These are phyloP conservation scores for Phortica okadai DNA, from an alignment of 2,888 invertebrate genomes.

Conservation along the genomic window DNA sequence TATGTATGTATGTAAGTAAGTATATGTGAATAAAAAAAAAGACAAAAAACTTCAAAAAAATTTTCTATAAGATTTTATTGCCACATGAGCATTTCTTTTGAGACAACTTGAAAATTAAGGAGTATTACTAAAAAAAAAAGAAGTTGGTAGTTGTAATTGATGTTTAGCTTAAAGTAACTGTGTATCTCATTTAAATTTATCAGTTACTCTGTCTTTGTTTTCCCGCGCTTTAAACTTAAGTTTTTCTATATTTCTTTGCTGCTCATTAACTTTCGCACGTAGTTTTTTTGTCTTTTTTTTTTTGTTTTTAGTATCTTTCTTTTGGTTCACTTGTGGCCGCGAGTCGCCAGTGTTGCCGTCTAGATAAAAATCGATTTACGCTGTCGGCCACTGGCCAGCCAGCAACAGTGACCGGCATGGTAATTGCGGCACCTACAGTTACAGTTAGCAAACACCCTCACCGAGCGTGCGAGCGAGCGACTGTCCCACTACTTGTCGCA, in stretches of 20 bases:
- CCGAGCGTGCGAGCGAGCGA: not conserved
- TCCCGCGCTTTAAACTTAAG: slow-evolving; percentile 58
- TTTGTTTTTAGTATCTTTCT: not conserved
- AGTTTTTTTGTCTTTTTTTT: slow-evolving; percentile 34
- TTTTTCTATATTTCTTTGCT: slow-evolving; percentile 56
- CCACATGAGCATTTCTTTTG: slow-evolving; percentile 62
- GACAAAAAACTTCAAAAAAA: not conserved
- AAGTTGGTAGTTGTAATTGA: not conserved
- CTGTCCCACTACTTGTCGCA: slow-evolving; percentile 23
- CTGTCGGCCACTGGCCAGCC: slow-evolving; percentile 58
- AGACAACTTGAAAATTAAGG: too few relatives aligned
- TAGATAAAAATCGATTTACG: slow-evolving; percentile 72
- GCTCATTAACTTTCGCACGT: slow-evolving; percentile 67
- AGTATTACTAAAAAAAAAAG: not conserved
- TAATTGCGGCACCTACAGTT: not conserved
- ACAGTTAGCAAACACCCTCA: not conserved
- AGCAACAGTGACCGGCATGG: not conserved
- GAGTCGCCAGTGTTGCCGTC: slow-evolving; percentile 31
- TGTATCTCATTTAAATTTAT: slow-evolving; percentile 61
- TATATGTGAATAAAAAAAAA: not conserved
- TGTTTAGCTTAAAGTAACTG: slow-evolving; percentile 36
- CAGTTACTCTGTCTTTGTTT: slow-evolving; percentile 19
- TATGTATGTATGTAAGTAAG: slow-evolving; percentile 31
- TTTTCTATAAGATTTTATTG: slow-evolving; percentile 27
- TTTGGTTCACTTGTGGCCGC: slow-evolving; percentile 26